Conservation (phyloP, 2,797 vertebrate species). For the Benthosema pterotum region DNA sequence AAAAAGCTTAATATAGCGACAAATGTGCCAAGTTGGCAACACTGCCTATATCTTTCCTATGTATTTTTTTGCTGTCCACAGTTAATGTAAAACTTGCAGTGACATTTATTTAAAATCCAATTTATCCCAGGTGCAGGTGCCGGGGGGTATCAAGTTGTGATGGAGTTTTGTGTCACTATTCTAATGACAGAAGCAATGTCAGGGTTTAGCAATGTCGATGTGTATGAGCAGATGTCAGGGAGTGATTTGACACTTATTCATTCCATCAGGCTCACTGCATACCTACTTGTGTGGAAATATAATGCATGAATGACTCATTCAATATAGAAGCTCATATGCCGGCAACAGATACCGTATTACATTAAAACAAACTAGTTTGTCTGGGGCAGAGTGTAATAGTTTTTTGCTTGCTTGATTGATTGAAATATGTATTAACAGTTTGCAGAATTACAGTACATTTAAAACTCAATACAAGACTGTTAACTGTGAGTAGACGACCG, state of each 20-base stretch:
- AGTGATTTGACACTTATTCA: constrained; percentile 81
- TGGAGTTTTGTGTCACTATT: constrained; percentile 79
- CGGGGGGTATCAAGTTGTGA: constrained; percentile 74
- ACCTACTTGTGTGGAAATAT: constrained; percentile 77
- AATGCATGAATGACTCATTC: constrained; percentile 73
- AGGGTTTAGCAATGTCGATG: constrained; percentile 75
- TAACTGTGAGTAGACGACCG: too few relatives aligned
- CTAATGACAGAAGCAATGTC: constrained; percentile 79
- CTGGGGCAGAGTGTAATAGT: neutral
- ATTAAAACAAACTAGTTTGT: constrained; percentile 65
- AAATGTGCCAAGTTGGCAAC: too few relatives aligned
- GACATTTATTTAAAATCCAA: constrained; percentile 86
- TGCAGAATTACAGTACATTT: too few relatives aligned
- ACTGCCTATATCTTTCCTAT: too few relatives aligned
- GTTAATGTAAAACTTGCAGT: constrained; percentile 74
- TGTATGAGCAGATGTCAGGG: constrained; percentile 83
- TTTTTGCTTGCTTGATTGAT: too few relatives aligned
- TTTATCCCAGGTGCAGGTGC: constrained; percentile 81
- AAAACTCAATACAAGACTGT: too few relatives aligned
- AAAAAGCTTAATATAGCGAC: too few relatives aligned
- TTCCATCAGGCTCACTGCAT: constrained; percentile 80
- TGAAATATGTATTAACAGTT: too few relatives aligned
- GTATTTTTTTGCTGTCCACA: constrained; percentile 41
- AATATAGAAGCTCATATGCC: constrained; percentile 63
- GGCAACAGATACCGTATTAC: constrained; percentile 53